Conservation (phyloP, 2,113 vertebrate genomes). For the Micronycteris hirsuta region DNA sequence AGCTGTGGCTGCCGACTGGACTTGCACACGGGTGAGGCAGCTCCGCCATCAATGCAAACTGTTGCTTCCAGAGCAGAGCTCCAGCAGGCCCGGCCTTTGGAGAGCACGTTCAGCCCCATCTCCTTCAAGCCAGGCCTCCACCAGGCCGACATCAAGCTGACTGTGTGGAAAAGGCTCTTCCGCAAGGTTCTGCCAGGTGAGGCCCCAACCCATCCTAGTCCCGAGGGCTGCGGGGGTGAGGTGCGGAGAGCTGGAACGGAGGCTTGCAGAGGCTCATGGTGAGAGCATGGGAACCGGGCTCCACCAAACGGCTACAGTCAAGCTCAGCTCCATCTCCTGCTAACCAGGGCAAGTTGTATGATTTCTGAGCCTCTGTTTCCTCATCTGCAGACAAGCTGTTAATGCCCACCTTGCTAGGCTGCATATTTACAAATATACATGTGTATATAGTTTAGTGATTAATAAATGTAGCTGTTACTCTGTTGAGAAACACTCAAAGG, state of each 20-base stretch:
- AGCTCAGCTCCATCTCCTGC: not conserved
- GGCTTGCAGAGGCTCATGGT: accelerated
- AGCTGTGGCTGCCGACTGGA: not conserved
- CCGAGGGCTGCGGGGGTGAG: accelerated
- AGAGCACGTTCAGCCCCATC: slow-evolving; percentile 81
- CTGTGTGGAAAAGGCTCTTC: slow-evolving; percentile 88
- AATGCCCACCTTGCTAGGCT: not conserved
- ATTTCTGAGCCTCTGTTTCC: not conserved
- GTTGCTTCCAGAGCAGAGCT: slow-evolving; percentile 73
- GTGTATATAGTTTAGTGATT: not conserved
- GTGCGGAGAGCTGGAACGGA: too few species aligned
- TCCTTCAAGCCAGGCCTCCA: slow-evolving; percentile 88
- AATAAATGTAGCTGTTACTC: not conserved
- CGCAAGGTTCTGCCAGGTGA: slow-evolving; percentile 86
- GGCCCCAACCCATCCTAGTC: accelerated
- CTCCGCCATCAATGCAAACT: not conserved
- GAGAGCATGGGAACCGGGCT: not conserved
- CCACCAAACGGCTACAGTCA: not conserved
- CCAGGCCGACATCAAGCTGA: slow-evolving; percentile 87
- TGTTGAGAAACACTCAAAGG: not conserved
- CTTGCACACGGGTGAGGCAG: not conserved
- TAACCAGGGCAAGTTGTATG: not conserved
- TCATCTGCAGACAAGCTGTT: not conserved
- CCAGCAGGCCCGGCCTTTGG: slow-evolving; percentile 73
- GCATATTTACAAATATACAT: not conserved